Evolutionary conservation across 1,140 invertebrate genomes (phyloP), one percentile per base, ranked within the genome.

Genomic region (Mesaphorura yosii): DNA sequence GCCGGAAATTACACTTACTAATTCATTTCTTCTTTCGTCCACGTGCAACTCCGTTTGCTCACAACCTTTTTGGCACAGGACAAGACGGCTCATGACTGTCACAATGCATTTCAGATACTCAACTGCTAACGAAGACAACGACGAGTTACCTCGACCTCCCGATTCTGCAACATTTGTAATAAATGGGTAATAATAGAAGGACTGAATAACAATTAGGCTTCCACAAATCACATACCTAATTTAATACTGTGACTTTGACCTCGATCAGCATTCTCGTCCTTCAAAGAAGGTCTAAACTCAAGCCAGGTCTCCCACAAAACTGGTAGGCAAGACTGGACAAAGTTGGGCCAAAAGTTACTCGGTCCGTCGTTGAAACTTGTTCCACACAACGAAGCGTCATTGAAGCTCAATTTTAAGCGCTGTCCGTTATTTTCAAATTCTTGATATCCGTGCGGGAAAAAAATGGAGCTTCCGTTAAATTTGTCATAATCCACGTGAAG

Each of bases 251-350:
- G 31, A 34, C n/a, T 34, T 34, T 34, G 31, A 34, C 10, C 31
- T 34, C 29, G 6, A 37, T 50, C 20, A 10, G 4, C 20, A 19
- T 37, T 22, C 7, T 19, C 27, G 22, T 27, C 23, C 40, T 44
- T 44, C 42, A 19, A 3, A 5, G 55, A 57, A 2, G 59, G 55
- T 31, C 51, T 46, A 5, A 57, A 29, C 40, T 61, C 59, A 17
- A 61, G 25, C 59, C 59, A 61, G n/a, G 59, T 61, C 28, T 61
- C 55, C 37, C 38, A 50, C n/a, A 61, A 48, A 25, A 58, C 15
- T 25, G 56, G 38, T 20, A 62, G 19, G 39, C 53, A 55, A 20
- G 56, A 53, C 29, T 29, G 23, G 22, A 53, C 29, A 49, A 61
- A 55, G 20, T 51, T 3, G 12, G 29, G 26, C 46, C 46, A 48